Base-by-base conservation (phyloP, 64 coral and sea anemone species). In the Acropora yongei region DNA sequence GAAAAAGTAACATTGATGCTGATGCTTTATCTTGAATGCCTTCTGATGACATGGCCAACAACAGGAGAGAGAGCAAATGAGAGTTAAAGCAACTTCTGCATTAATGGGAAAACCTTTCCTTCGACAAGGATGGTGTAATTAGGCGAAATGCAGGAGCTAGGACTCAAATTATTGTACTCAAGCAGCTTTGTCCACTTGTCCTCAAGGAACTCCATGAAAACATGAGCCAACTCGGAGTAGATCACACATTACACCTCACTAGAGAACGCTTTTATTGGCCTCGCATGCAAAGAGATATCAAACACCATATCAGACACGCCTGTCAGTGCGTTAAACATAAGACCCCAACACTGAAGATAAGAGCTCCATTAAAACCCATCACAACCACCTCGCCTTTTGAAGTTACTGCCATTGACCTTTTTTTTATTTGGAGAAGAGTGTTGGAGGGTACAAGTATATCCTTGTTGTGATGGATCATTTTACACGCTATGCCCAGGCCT, bases 261-360 rank as follows among this genome's bases (percentile, higher is more conserved):
- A 60, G 79, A 82, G 79, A 82, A 51, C 79, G 79, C 79, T 82
- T 82, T 57, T 82, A 61, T 61, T 82, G 79, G 79, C 79, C 79
- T n/a, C 79, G 63, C 53, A 82, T 82, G 79, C 79, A 82, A 41
- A 60, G 79, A 20, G 79, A 82, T 39, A 82, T 82, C 57, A 57
- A 63, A 44, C 57, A 82, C 79, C 30, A 82, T 42, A 82, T 82
- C 63, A 40, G 79, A 40, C 79, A 65, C 45, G 57, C 65, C 57
- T 82, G 55, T 82, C 55, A 82, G 18, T 65, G 79, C 39, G 79
- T 82, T 65, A 82, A 82, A 82, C 39, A 11, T 14, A 82, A 63
- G 9, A 10, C 79, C 13, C 79, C 79, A 1, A 43, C 79, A 41
- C 83, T 72, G 1, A 71, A 61, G 40, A 89, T 50, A 8, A 78